Evolutionary conservation across 2,113 vertebrate species (phyloP).

Genomic region (Corapipo altera): DNA sequence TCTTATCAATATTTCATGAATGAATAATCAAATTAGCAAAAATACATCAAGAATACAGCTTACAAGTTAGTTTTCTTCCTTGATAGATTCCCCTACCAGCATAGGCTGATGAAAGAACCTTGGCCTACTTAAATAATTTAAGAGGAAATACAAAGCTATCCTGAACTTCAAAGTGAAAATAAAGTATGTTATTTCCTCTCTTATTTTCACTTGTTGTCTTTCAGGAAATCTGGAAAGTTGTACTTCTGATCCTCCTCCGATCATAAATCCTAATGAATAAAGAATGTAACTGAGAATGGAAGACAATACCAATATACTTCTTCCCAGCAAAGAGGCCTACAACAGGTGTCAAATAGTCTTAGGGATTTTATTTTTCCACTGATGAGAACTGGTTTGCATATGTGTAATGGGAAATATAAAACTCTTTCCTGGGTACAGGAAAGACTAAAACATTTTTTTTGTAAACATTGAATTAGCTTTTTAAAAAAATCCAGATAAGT

Average conservation of each 20-base stretch:
- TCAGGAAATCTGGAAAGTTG: constrained; percentile 59
- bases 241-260: not conserved
- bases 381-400: not conserved
- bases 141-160: not conserved
- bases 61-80: not conserved
- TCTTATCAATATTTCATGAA: not conserved
- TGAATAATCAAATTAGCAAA: not conserved
- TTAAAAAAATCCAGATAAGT: not conserved
- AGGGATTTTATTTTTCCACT: not conserved
- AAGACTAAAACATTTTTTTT: not conserved
- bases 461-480: not conserved
- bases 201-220: constrained; percentile 49
- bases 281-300: not conserved
- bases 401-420: not conserved
- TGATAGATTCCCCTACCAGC: not conserved
- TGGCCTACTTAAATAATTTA: not conserved
- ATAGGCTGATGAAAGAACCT: not conserved
- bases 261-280: constrained; percentile 31
- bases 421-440: not conserved
- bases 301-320: not conserved
- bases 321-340: not conserved
- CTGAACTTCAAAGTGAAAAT: not conserved
- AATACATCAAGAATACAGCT: not conserved
- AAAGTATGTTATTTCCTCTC: not conserved
- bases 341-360: not conserved